Evolutionary conservation across 2,797 vertebrate species (phyloP).

Genomic region (Malacoraja senta): DNA sequence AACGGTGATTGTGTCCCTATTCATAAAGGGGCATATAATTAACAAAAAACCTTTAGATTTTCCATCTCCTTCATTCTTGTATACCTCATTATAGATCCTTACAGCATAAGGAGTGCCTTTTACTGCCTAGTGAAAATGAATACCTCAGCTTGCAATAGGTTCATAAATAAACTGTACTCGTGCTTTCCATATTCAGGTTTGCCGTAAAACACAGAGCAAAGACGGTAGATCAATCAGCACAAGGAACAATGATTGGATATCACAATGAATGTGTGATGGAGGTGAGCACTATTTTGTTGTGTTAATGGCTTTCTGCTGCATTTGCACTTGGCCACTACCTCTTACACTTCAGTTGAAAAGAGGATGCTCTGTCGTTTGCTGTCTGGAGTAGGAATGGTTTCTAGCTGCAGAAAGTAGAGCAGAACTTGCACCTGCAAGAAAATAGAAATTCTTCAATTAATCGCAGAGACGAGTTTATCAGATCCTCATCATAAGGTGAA

Average conservation of each 20-base stretch:
- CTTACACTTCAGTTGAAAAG: constrained; percentile 85
- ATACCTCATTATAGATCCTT: constrained; percentile 16
- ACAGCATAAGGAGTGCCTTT: background rate
- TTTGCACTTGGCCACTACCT: background rate
- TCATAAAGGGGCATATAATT: background rate
- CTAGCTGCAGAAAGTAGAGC: constrained; percentile 86
- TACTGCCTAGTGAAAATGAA: background rate
- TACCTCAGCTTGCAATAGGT: background rate
- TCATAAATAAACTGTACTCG: background rate
- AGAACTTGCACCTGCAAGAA: constrained; percentile 79
- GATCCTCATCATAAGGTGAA: background rate
- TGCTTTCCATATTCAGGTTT: background rate
- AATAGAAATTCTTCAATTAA: background rate
- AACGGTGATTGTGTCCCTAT: background rate
- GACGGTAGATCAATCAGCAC: background rate
- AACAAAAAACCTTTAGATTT: background rate
- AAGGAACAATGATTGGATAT: background rate
- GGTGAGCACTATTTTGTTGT: background rate
- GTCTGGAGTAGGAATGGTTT: constrained; percentile 82
- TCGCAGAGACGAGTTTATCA: background rate
- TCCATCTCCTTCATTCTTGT: background rate
- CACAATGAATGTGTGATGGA: constrained; percentile 23
- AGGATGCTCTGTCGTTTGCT: constrained; percentile 89
- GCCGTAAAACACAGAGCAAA: background rate
- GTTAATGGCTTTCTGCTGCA: constrained; percentile 38